Conservation (phyloP, 2,888 invertebrate genomes). For the Spisula solida region DNA sequence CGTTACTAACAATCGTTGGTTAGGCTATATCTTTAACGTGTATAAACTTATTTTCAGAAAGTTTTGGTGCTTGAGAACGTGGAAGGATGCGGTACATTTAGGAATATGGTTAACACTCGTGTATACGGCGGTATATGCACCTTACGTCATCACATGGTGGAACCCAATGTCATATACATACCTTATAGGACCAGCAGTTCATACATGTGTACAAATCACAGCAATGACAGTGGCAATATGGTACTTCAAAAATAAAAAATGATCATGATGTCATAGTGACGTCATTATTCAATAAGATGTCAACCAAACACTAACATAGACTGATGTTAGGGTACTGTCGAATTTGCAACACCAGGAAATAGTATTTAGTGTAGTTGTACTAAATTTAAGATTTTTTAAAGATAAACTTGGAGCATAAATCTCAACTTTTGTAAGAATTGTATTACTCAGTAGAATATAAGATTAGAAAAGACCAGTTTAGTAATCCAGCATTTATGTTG, state of each 20-base stretch:
- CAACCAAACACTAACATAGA: background rate
- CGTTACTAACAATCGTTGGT: too few relatives aligned
- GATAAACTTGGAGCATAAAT: too few relatives aligned
- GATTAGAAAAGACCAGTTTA: too few relatives aligned
- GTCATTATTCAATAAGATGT: background rate
- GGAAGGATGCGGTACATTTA: slow-evolving; percentile 54
- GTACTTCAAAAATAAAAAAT: slow-evolving; percentile 63
- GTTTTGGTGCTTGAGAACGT: slow-evolving; percentile 40
- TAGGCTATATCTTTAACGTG: too few relatives aligned
- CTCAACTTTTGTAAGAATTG: too few relatives aligned
- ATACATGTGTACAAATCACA: slow-evolving; percentile 49
- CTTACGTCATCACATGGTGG: slow-evolving; percentile 65
- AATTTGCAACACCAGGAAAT: too few relatives aligned
- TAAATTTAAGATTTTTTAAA: too few relatives aligned
- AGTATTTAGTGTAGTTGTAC: too few relatives aligned
- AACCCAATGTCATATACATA: slow-evolving; percentile 62
- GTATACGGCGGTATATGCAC: slow-evolving; percentile 59
- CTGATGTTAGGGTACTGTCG: background rate
- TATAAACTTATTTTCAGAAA: slow-evolving; percentile 49
- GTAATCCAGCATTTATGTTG: too few relatives aligned
- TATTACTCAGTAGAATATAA: too few relatives aligned
- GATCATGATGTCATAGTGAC: too few relatives aligned
- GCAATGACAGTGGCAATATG: slow-evolving; percentile 58
- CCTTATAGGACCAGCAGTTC: slow-evolving; percentile 59
- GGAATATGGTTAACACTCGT: slow-evolving; percentile 53